Conservation (phyloP, 2,888 invertebrate genomes). For the Bimastos eiseni region DNA sequence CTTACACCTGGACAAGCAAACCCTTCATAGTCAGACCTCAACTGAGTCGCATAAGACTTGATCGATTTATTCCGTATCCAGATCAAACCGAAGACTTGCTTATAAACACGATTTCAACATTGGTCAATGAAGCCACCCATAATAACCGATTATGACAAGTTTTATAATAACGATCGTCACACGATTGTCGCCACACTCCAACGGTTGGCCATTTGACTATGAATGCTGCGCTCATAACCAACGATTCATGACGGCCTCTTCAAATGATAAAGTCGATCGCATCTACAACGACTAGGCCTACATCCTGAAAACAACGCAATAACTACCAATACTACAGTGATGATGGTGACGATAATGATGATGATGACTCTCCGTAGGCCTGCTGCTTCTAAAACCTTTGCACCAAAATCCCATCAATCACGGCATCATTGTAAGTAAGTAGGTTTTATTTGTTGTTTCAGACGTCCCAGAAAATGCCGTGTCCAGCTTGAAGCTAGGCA, state of each 20-base stretch:
- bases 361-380: too few relatives aligned
- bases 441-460: too few relatives aligned
- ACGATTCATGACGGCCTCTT: too few relatives aligned
- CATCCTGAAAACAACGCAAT: neutral
- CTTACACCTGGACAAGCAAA: neutral
- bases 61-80: neutral
- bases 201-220: neutral
- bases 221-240: neutral
- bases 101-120: neutral
- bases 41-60: neutral
- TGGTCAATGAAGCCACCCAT: neutral
- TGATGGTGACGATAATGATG: too few relatives aligned
- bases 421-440: too few relatives aligned
- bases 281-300: neutral
- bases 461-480: too few relatives aligned
- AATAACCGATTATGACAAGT: neutral
- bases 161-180: neutral
- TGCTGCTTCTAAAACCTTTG: too few relatives aligned
- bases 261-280: neutral
- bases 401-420: too few relatives aligned
- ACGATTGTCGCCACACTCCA: neutral
- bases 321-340: too few relatives aligned
- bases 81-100: neutral
- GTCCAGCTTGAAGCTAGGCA: too few relatives aligned
- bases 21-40: neutral